These are phyloP conservation scores for Julus scanicus DNA, from an alignment of 2,888 invertebrate species.

Conservation along the genomic window DNA sequence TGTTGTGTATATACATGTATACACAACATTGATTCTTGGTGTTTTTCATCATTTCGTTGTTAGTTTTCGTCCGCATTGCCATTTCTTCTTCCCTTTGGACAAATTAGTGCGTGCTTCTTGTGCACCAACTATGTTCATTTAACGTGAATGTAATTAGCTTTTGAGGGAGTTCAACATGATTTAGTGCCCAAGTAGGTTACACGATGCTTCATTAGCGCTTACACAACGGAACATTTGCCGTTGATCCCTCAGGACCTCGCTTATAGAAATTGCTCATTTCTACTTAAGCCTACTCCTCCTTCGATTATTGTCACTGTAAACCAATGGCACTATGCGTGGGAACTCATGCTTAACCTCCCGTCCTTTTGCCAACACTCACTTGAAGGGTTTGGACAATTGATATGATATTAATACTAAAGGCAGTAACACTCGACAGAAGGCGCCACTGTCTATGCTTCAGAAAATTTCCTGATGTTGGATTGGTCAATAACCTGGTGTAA, in stretches of 20 bases:
- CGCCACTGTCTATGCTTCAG: not conserved
- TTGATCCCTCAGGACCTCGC: slow-evolving; percentile 30
- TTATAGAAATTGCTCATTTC: slow-evolving; percentile 39
- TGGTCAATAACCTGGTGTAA: no score
- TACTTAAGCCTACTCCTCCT: not conserved
- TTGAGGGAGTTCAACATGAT: slow-evolving; percentile 39
- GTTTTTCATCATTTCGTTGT: not conserved
- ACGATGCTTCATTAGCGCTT: slow-evolving; percentile 42
- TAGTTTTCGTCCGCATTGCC: not conserved
- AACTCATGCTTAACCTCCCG: not conserved
- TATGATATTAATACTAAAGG: not conserved
- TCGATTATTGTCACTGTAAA: not conserved
- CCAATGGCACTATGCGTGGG: not conserved
- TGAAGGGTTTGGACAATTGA: not conserved
- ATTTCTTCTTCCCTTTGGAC: slow-evolving; percentile 32
- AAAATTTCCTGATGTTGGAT: no score
- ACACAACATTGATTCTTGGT: not conserved
- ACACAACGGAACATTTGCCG: slow-evolving; percentile 33
- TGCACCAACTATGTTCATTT: slow-evolving; percentile 22
- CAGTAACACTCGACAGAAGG: not conserved
- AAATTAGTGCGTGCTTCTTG: slow-evolving; percentile 28
- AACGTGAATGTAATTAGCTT: slow-evolving; percentile 42
- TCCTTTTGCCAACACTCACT: not conserved
- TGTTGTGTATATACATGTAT: no score
- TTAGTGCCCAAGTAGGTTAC: slow-evolving; percentile 35